phyloP scores from a whole-genome alignment of 2,113 vertebrate species.

The Thamnaconus septentrionalis region DNA sequence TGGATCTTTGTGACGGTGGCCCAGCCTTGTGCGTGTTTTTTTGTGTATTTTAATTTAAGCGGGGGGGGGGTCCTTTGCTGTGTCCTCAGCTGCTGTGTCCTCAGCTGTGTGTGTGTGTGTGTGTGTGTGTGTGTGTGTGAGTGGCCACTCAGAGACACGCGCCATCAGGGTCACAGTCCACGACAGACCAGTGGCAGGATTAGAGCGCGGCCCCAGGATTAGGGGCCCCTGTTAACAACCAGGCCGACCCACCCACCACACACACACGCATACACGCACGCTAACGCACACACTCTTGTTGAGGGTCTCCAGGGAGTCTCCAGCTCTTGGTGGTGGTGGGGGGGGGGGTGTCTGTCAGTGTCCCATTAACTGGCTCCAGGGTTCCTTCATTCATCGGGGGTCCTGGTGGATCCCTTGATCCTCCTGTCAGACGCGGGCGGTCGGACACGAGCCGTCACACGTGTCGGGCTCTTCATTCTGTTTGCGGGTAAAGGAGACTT shows the following conservation, averaged over 20 bases:
- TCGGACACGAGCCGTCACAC: no score
- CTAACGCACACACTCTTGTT: neutral
- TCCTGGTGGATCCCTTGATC: no score
- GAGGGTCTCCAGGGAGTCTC: conserved; percentile 23
- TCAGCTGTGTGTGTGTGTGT: conserved; percentile 59
- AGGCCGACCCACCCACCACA: conserved; percentile 37
- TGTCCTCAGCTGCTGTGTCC: conserved; percentile 63
- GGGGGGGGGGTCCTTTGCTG: conserved; percentile 39
- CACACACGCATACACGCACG: neutral
- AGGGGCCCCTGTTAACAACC: conserved; percentile 70
- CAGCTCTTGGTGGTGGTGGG: conserved; percentile 20
- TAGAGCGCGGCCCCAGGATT: conserved; percentile 69
- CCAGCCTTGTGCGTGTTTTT: conserved; percentile 5
- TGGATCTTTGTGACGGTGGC: conserved; percentile 18
- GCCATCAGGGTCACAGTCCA: conserved; percentile 69
- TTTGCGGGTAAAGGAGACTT: no score
- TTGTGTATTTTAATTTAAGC: conserved; percentile 35
- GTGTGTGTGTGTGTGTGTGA: conserved; percentile 16
- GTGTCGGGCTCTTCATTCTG: no score
- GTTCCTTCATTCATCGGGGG: neutral
- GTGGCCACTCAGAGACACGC: conserved; percentile 56
- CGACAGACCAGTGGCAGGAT: conserved; percentile 65
- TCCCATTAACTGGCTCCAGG: conserved; percentile 40
- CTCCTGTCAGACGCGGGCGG: no score
- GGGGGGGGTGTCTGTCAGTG: conserved; percentile 38